These are phyloP conservation scores for Neogobius melanostomus DNA, from an alignment of 2,113 vertebrate species.

Conservation along the genomic window DNA sequence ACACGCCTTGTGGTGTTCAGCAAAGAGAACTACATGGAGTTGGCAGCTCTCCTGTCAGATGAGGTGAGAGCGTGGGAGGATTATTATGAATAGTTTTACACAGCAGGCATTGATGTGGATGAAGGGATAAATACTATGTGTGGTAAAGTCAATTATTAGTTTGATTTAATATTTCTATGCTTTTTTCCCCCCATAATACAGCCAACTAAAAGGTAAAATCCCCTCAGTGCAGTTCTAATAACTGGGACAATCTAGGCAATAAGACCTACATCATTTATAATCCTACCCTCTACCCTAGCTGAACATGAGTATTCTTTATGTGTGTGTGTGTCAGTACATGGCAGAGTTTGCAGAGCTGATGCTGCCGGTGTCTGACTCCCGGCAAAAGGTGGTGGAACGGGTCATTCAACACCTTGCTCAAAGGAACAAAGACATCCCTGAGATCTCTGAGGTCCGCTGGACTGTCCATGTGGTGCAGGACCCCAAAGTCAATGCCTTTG, in stretches of 20 bases:
- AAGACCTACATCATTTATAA: no score
- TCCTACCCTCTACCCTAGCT: background rate
- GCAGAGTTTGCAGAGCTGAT: slow-evolving; percentile 81
- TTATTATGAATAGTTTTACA: background rate
- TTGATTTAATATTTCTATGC: no score
- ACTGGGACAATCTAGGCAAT: no score
- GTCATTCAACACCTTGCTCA: slow-evolving; percentile 82
- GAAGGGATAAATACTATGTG: background rate
- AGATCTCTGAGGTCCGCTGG: slow-evolving; percentile 82
- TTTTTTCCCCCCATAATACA: no score
- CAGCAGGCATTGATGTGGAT: background rate
- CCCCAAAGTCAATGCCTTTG: slow-evolving; percentile 85
- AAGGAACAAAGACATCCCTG: slow-evolving; percentile 87
- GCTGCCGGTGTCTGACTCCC: slow-evolving; percentile 79
- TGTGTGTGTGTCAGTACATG: slow-evolving; percentile 77
- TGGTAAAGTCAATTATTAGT: background rate
- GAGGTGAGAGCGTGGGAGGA: slow-evolving; percentile 72
- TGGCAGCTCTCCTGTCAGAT: slow-evolving; percentile 83
- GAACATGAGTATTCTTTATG: background rate
- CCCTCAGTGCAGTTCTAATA: no score
- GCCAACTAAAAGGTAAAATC: no score
- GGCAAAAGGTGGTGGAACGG: slow-evolving; percentile 81
- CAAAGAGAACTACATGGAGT: slow-evolving; percentile 83
- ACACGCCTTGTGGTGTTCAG: slow-evolving; percentile 85
- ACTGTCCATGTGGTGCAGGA: slow-evolving; percentile 86